phyloP scores from a whole-genome alignment of 2,113 vertebrate species.

The Pterocles orientalis region DNA sequence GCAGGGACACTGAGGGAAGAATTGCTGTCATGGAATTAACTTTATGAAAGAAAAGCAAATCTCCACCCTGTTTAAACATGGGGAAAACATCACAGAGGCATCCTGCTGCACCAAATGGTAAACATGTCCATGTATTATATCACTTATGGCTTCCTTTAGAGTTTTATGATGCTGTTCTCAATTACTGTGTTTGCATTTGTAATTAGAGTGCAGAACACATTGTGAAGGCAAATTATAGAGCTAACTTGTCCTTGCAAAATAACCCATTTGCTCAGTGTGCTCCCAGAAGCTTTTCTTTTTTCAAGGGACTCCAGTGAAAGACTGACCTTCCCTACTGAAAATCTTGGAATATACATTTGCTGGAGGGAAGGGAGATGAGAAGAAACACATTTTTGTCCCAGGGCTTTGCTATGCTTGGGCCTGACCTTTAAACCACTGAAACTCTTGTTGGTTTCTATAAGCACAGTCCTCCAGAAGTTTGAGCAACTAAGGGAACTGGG shows the following conservation, averaged over 20 bases:
- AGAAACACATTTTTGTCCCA: not conserved
- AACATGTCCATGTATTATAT: conserved; percentile 69
- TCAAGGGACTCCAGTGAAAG: not conserved
- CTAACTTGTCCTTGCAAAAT: conserved; percentile 64
- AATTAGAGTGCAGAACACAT: conserved; percentile 56
- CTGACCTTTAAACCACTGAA: conserved; percentile 45
- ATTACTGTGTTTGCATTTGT: conserved; percentile 71
- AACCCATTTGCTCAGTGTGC: conserved; percentile 39
- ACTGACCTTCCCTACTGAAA: not conserved
- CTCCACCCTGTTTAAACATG: conserved; percentile 58
- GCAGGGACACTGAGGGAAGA: not conserved
- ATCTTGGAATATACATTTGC: not conserved
- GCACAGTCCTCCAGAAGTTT: not conserved
- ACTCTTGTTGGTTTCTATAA: not conserved
- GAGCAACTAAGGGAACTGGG: not conserved
- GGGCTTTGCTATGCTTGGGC: not conserved
- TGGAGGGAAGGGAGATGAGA: conserved; percentile 21
- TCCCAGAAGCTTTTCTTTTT: conserved; percentile 46
- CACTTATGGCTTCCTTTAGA: conserved; percentile 61
- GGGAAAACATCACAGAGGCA: conserved; percentile 54
- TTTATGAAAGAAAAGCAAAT: conserved; percentile 60
- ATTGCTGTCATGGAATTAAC: conserved; percentile 31
- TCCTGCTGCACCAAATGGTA: conserved; percentile 54
- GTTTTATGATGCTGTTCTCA: conserved; percentile 68
- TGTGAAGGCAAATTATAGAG: conserved; percentile 49